These are phyloP conservation scores for Agrochola litura DNA, from an alignment of 2,888 invertebrate genomes.

Conservation along the genomic window DNA sequence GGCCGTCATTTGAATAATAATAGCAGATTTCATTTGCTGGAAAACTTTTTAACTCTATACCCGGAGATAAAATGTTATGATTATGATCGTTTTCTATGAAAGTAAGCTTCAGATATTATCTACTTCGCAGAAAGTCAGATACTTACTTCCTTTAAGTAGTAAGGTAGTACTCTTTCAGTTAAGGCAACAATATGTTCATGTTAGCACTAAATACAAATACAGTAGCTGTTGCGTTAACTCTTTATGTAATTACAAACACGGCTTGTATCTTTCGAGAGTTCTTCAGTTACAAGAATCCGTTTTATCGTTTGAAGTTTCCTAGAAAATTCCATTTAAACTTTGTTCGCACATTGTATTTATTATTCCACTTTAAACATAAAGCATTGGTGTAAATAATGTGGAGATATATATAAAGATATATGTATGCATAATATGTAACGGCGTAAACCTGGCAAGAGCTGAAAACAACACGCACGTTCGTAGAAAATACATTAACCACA, in stretches of 20 bases:
- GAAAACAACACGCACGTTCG: conserved; percentile 64
- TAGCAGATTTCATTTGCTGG: conserved; percentile 2
- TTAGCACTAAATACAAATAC: conserved; percentile 31
- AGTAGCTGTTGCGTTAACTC: conserved; percentile 36
- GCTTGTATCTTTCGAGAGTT: conserved; percentile 62
- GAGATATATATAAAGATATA: neutral
- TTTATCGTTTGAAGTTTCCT: conserved; percentile 65
- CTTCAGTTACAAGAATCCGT: conserved; percentile 61
- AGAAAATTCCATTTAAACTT: conserved; percentile 67
- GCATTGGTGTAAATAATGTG: conserved; percentile 75
- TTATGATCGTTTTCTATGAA: neutral
- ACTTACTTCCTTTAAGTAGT: neutral
- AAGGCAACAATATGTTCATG: neutral
- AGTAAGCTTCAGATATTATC: conserved; percentile 4
- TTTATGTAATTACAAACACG: conserved; percentile 54
- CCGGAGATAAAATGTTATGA: conserved; percentile 4
- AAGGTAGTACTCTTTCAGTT: neutral
- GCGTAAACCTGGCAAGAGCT: conserved; percentile 69
- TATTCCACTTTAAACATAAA: conserved; percentile 67
- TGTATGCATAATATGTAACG: conserved; percentile 59
- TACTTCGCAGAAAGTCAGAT: neutral
- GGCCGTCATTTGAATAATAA: conserved; percentile 28
- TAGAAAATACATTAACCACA: conserved; percentile 66
- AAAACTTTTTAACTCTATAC: neutral
- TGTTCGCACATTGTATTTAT: conserved; percentile 69